Conservation (phyloP, 2,888 invertebrate species). For the Abrostola triplasia region DNA sequence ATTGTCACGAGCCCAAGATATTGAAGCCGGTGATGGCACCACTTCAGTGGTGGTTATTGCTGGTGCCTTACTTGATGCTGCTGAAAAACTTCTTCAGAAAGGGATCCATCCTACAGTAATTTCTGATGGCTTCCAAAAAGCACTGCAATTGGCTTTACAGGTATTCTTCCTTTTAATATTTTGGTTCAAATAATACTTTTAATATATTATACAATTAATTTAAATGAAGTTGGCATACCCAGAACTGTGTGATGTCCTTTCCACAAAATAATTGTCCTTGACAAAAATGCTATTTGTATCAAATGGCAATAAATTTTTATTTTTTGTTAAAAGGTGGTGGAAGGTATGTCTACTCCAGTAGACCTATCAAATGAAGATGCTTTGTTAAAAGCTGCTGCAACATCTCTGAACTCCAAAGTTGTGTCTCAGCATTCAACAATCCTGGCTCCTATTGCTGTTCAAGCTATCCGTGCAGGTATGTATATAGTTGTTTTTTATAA, state of each 20-base stretch:
- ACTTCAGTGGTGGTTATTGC: constrained; percentile 99
- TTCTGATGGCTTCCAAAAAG: constrained; percentile 98
- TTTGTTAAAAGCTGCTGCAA: constrained; percentile 98
- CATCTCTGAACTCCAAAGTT: constrained; percentile 99
- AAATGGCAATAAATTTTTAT: no score
- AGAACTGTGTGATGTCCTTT: no score
- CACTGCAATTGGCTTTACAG: constrained; percentile 92
- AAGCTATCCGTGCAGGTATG: constrained; percentile 96
- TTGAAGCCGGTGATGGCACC: constrained; percentile 99
- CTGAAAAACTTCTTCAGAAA: constrained; percentile 96
- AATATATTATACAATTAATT: not conserved
- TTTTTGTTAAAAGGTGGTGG: constrained; percentile 87
- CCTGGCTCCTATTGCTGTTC: constrained; percentile 98
- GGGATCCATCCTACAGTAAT: constrained; percentile 99
- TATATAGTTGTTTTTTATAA: constrained; percentile 10
- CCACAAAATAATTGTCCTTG: no score
- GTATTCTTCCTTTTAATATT: constrained; percentile 55
- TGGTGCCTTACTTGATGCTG: constrained; percentile 97
- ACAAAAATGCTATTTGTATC: no score
- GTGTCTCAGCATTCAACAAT: constrained; percentile 99
- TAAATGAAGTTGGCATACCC: no score
- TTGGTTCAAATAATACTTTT: no score
- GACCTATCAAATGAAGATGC: constrained; percentile 95
- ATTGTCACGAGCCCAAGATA: constrained; percentile 98
- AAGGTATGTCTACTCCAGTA: constrained; percentile 94